Conservation (phyloP, 2,113 vertebrate genomes). For the Mormyrus lacerda region DNA sequence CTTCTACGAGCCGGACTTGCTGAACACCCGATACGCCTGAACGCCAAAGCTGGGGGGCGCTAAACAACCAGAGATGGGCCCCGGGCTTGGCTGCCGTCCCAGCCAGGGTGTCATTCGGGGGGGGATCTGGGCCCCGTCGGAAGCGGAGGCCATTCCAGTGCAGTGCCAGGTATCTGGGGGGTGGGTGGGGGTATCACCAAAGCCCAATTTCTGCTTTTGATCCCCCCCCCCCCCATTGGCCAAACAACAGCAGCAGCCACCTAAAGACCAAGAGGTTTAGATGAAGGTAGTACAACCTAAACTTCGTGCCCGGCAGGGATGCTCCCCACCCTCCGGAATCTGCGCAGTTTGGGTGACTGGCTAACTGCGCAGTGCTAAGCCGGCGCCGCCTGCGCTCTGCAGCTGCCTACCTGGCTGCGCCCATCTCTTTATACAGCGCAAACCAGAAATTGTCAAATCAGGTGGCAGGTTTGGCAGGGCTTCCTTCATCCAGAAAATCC, state of each 20-base stretch:
- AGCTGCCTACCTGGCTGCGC: neutral
- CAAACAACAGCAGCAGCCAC: neutral
- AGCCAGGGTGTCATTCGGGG: neutral
- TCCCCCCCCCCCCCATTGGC: neutral
- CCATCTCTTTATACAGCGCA: neutral
- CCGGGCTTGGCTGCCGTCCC: neutral
- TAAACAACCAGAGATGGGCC: neutral
- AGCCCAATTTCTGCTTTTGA: neutral
- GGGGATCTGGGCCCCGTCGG: neutral
- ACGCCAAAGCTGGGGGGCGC: neutral
- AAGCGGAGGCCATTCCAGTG: neutral
- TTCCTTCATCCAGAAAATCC: neutral
- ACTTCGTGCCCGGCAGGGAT: neutral
- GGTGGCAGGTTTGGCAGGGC: neutral
- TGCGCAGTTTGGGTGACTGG: neutral
- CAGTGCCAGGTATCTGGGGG: neutral
- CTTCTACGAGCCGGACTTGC: neutral
- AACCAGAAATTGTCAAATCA: neutral
- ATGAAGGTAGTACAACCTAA: neutral
- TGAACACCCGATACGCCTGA: neutral
- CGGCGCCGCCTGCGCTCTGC: neutral
- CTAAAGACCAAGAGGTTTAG: neutral
- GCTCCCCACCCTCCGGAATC: neutral
- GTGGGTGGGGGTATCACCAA: neutral
- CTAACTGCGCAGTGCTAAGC: neutral